Evolutionary conservation across 2,113 vertebrate genomes (phyloP), one percentile per base, ranked within the genome.

Genomic region (Candoia aspera): DNA sequence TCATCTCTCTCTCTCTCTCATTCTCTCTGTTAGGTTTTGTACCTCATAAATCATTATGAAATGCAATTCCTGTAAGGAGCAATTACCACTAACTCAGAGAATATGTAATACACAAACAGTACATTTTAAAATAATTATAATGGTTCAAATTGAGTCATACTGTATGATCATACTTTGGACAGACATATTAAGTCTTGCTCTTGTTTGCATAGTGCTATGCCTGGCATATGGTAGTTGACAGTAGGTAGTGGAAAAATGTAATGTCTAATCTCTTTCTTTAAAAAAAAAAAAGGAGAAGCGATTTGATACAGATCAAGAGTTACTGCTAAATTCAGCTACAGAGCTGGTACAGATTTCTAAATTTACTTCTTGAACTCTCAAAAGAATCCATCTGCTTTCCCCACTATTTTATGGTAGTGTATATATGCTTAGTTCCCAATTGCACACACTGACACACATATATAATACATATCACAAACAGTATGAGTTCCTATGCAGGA

Each of bases 111-210:
- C n/a, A 86, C 24, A 83, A 92, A 88, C 49, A 83, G 24, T 83
- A 90, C 37, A 58, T 94, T 93, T 86, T 90, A 88, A 91, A 94
- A 90, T 90, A 83, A 85, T 62, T 49, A 86, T 53, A 92, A 90
- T 86, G 83, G 49, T 68, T 86, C 73, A 84, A 12, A 54, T 88
- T 90, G 87, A 86, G 89, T 94, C 91, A 90, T 11, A 42, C 24
- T 53, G 0, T 86, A 33, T 55, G n/a, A 29, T 24, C 8, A 55
- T 85, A n/a, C 57, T 93, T 54, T 5, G 0, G 33, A 19, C 55
- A 86, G 57, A 26, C 21, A 79, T 26, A 5, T 29, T 54, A n/a
- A 5, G n/a, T 37, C 8, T 55, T 87, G 62, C 11, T 54, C 5
- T 11, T 88, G 13, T 68, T 12, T 2, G 42, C 21, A 1, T 42